Evolutionary conservation across 2,888 invertebrate genomes (phyloP).

Genomic region (Frankliniella fusca): DNA sequence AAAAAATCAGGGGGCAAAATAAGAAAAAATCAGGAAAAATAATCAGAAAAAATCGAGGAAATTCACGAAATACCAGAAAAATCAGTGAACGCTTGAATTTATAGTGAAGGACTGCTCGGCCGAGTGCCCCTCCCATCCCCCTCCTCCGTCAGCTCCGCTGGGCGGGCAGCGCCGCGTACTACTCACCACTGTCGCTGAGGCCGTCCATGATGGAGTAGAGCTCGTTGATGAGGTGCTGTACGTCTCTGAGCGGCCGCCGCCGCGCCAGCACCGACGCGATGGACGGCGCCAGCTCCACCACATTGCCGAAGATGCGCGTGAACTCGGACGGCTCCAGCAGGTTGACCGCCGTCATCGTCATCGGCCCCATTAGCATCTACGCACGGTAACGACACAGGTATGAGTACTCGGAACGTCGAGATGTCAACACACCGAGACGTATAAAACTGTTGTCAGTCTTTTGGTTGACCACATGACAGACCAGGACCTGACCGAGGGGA

Average conservation of each 20-base stretch:
- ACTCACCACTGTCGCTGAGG: slow-evolving; percentile 13
- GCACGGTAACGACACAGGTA: not conserved
- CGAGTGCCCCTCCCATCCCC: too few species aligned
- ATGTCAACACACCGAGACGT: not conserved
- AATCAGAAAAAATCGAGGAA: too few species aligned
- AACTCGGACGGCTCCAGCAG: slow-evolving; percentile 9
- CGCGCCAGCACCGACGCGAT: slow-evolving; percentile 11
- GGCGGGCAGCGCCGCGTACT: too few species aligned
- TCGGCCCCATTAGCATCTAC: not conserved
- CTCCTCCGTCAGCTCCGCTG: too few species aligned
- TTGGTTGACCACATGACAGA: too few species aligned
- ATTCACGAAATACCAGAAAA: too few species aligned
- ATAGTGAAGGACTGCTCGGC: too few species aligned
- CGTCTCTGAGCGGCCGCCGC: not conserved
- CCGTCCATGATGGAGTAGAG: slow-evolving; percentile 8
- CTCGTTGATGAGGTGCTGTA: not conserved
- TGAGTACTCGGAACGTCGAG: not conserved
- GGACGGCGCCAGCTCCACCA: not conserved
- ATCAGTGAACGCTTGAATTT: too few species aligned
- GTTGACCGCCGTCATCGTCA: not conserved
- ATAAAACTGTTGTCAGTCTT: too few species aligned
- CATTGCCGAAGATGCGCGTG: not conserved
- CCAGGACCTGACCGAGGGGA: not conserved
- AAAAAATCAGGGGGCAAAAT: too few species aligned
- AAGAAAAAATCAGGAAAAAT: too few species aligned